These are phyloP conservation scores for Mus minutoides DNA, from an alignment of 2,797 vertebrate species.

Conservation along the genomic window DNA sequence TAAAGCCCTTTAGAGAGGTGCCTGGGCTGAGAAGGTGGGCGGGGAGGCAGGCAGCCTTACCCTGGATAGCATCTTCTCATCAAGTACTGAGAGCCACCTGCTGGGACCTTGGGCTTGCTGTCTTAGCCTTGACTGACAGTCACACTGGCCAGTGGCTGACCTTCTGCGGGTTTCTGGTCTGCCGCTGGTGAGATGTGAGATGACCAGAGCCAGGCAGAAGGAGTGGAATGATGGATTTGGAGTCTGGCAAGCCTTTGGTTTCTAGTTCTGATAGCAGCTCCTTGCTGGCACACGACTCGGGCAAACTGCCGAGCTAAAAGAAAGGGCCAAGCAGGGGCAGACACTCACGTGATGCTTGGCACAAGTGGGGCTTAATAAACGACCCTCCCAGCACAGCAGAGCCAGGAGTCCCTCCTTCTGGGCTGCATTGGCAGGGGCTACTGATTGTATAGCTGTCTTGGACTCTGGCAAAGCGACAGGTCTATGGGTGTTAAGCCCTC, in stretches of 20 bases:
- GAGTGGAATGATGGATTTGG: not conserved
- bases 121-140: not conserved
- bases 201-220: not conserved
- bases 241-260: not conserved
- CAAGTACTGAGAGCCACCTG: not conserved
- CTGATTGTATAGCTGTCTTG: not conserved
- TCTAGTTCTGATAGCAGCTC: not conserved
- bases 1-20: not conserved
- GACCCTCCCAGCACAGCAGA: rapidly evolving
- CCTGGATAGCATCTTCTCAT: not conserved
- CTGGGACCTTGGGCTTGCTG: not conserved
- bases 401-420: not conserved
- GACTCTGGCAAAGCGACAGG: not conserved
- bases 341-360: not conserved
- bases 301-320: not conserved
- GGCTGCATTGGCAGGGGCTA: not conserved
- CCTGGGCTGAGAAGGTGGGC: not conserved
- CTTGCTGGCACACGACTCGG: not conserved
- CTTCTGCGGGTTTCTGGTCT: not conserved
- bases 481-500: not conserved
- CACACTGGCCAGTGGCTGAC: not conserved
- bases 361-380: not conserved
- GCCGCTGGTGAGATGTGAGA: not conserved
- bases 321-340: not conserved
- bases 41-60: not conserved